These are phyloP conservation scores for Platyscapa corneri DNA, from an alignment of 1,140 invertebrate species.

Conservation along the genomic window DNA sequence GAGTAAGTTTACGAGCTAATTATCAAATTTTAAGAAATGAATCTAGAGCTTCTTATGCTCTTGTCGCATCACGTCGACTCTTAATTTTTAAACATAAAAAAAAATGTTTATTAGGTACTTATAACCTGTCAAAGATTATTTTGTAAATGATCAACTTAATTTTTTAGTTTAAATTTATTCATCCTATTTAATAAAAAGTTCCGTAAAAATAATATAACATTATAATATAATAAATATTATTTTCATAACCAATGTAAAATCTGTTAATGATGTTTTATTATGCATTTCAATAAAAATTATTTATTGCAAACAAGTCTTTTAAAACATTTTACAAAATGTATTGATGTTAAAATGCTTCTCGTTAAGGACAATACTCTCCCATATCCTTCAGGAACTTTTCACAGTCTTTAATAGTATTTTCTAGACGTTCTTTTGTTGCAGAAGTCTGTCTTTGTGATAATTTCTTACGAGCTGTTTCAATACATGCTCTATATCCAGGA, in stretches of 20 bases:
- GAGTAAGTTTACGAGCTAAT: constrained; percentile 69
- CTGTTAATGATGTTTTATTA: constrained; percentile 40
- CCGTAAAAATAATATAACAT: constrained; percentile 31
- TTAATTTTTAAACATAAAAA: constrained; percentile 68
- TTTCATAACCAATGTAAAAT: constrained; percentile 47
- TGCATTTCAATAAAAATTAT: constrained; percentile 50
- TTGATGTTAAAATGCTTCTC: constrained; percentile 30
- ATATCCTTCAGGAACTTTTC: constrained; percentile 76
- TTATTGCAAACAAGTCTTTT: constrained; percentile 47
- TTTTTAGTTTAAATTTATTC: constrained; percentile 30
- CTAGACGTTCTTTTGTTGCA: constrained; percentile 83
- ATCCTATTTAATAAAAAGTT: constrained; percentile 27
- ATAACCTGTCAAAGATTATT: constrained; percentile 65
- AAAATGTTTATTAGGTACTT: constrained; percentile 61
- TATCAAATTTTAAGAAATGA: constrained; percentile 71
- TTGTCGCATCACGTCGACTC: constrained; percentile 67
- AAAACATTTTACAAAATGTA: constrained; percentile 42
- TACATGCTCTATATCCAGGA: constrained; percentile 82
- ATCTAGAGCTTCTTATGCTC: constrained; percentile 66
- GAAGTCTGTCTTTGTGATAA: constrained; percentile 79
- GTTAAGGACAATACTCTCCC: constrained; percentile 65
- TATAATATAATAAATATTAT: constrained; percentile 10
- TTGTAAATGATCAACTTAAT: constrained; percentile 56
- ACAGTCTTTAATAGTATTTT: constrained; percentile 81
- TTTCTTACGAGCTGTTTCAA: constrained; percentile 80